A percentile compares a stretch with the other conserved stretches of the same genome.
Conservation (phyloP, 2,888 invertebrate species). For the Ptilodon capucinus region DNA sequence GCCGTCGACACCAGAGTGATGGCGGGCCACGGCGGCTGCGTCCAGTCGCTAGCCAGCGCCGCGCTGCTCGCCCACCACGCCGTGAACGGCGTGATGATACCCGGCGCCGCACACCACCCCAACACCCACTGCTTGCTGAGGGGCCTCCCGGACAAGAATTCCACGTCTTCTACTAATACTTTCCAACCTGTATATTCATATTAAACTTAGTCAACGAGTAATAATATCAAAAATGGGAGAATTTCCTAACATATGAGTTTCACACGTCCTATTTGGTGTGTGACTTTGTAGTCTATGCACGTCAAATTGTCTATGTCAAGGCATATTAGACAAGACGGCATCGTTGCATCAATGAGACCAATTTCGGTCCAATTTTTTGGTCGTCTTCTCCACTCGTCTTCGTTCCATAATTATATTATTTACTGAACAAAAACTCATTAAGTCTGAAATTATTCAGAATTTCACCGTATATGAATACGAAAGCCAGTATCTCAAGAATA, state of each 20-base stretch:
- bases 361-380: too few species aligned
- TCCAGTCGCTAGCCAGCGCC: constrained; percentile 38
- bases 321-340: too few species aligned
- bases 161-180: constrained; percentile 59
- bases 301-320: too few species aligned
- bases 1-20: constrained; percentile 31
- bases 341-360: too few species aligned
- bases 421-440: too few species aligned
- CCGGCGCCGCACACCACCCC: constrained; percentile 59
- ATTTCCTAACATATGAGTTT: too few species aligned
- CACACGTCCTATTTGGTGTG: too few species aligned
- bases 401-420: too few species aligned
- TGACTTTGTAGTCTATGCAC: too few species aligned
- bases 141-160: constrained; percentile 54
- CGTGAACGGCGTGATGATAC: constrained; percentile 38
- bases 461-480: constrained; percentile 69
- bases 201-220: too few species aligned
- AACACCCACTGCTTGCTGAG: constrained; percentile 52
- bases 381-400: too few species aligned
- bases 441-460: background rate
- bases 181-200: constrained; percentile 62
- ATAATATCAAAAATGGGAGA: too few species aligned
- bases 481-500: constrained; percentile 54
- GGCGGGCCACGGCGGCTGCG: constrained; percentile 43
- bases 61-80: constrained; percentile 54